phyloP scores from a whole-genome alignment of 2,888 invertebrate species.

The Trileptium ribeirensis region DNA sequence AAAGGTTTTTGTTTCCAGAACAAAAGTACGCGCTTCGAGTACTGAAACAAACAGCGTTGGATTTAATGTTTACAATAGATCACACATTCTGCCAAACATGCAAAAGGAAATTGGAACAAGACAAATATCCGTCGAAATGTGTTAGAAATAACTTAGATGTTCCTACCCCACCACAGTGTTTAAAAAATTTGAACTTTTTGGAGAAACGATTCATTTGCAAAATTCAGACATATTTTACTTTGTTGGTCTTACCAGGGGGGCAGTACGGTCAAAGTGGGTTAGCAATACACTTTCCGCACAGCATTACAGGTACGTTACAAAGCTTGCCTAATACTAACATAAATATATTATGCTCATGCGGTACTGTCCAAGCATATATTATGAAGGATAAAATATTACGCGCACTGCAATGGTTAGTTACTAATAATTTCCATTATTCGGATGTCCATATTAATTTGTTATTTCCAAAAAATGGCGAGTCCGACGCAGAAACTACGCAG shows the following conservation, averaged over 20 bases:
- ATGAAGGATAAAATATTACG: not conserved
- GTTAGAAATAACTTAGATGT: not conserved
- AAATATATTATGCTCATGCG: not conserved
- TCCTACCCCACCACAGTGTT: not conserved
- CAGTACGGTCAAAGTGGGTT: not conserved
- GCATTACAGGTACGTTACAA: not conserved
- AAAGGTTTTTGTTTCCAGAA: not conserved
- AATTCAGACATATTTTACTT: not conserved
- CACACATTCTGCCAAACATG: not conserved
- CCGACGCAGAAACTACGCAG: too few species aligned
- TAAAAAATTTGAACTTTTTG: not conserved
- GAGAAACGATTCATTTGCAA: not conserved
- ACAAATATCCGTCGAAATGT: not conserved
- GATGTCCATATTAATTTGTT: not conserved
- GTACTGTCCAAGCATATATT: not conserved
- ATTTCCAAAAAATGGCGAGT: too few species aligned
- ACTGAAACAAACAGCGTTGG: not conserved
- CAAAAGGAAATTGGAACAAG: not conserved
- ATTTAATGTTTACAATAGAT: not conserved
- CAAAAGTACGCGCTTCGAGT: not conserved
- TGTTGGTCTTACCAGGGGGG: not conserved
- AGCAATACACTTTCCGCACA: not conserved
- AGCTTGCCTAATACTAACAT: not conserved
- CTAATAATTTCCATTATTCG: not conserved
- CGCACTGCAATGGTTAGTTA: not conserved